Evolutionary conservation across 1,140 invertebrate genomes (phyloP), one percentile per base, ranked within the genome.

Genomic region (Parasteatoda tepidariorum): DNA sequence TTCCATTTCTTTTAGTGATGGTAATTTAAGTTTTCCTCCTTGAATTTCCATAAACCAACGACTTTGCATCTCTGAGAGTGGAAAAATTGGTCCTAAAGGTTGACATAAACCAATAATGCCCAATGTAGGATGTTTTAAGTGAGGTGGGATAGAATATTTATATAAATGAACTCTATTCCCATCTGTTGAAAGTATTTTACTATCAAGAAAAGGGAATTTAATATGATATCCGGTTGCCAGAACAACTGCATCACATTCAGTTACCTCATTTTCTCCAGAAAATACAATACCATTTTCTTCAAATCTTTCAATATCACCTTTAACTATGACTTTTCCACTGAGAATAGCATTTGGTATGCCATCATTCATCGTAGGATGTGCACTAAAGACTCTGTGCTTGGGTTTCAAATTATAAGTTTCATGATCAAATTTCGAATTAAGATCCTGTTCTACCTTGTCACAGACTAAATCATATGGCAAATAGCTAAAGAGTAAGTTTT

Each of bases 281-380:
- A 90, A 89, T 34, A 89, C 67, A 22, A 90, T 88, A 28, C 85
- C 86, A 30, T 88, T 85, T 84, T 86, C 86, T 22, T 86, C 87
- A 76, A 90, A 88, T n/a, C 70, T 71, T 28, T 88, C 85, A 4
- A 90, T 87, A 67, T 90, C 87, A 22, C 88, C 87, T 85, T 90
- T 89, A 34, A 90, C 85, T 5, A 87, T 87, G 30, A 92, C 87
- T 18, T 87, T 86, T 6, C 91, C 91, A 38, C 86, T 89, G 73
- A 90, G 87, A 22, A 92, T 88, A 9, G 90, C 87, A 84, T 91
- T 90, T 2, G 91, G 89, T 11, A 92, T 85, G 26, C 90, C 89
- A 85, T 92, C 91, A 85, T 91, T 92, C 15, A 92, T 89, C n/a
- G 89, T 91, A 5, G 90, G 89, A 86, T 92, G 91, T 55, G 91